phyloP scores from a whole-genome alignment of 1,140 invertebrate species.

The Zophobas morio region DNA sequence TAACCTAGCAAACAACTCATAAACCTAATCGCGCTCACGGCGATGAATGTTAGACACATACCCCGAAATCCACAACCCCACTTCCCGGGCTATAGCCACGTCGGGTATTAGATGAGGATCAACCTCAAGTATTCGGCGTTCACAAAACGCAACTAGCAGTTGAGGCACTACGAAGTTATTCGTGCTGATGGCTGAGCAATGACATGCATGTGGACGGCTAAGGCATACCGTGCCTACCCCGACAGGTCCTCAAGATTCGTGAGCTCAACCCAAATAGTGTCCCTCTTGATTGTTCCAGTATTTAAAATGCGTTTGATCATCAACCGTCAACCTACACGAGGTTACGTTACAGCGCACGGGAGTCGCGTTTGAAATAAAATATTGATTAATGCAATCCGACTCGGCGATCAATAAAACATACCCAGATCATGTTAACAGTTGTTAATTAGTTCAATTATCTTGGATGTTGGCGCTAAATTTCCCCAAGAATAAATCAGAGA shows the following conservation, averaged over 20 bases:
- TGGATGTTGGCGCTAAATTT: neutral
- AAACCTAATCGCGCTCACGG: neutral
- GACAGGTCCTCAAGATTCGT: no score
- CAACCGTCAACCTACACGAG: no score
- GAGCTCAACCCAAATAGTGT: no score
- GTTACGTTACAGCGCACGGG: no score
- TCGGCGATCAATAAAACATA: neutral
- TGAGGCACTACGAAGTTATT: neutral
- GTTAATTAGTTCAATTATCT: neutral
- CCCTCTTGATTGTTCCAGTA: no score
- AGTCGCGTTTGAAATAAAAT: neutral
- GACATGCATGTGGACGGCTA: neutral
- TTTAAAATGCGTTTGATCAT: no score
- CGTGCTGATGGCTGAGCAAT: neutral
- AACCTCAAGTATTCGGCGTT: neutral
- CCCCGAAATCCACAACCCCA: neutral
- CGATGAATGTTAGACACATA: neutral
- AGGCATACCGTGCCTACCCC: neutral
- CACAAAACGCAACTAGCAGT: neutral
- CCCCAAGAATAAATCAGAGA: neutral
- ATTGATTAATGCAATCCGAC: neutral
- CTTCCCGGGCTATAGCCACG: neutral
- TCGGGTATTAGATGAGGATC: neutral
- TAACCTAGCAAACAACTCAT: neutral
- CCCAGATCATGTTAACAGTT: neutral